phyloP scores from a whole-genome alignment of 2,888 invertebrate species.

The Beris morrisii region DNA sequence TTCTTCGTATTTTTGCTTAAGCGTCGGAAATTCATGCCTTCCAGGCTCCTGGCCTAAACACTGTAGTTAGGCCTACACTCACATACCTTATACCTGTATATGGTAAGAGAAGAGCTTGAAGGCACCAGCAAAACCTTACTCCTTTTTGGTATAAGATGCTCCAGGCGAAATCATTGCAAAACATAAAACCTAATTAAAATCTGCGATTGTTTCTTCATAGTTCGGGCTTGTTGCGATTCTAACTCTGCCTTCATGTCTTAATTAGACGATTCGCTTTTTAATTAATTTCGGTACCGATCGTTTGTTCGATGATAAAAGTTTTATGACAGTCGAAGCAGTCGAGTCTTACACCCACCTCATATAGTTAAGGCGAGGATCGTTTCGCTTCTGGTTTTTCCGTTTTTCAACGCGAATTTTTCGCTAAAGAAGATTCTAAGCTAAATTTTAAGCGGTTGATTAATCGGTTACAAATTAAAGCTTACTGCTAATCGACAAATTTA shows the following conservation, averaged over 20 bases:
- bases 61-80: conserved; percentile 20
- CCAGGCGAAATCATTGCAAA: conserved; percentile 18
- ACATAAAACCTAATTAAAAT: conserved; percentile 32
- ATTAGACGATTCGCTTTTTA: conserved; percentile 33
- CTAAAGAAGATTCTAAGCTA: too few relatives aligned
- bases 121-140: background rate
- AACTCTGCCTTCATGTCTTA: conserved; percentile 32
- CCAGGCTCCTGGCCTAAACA: conserved; percentile 1
- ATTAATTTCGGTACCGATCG: conserved; percentile 29
- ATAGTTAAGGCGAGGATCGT: background rate
- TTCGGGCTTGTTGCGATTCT: conserved; percentile 9
- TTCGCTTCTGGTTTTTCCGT: too few relatives aligned
- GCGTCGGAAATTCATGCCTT: conserved; percentile 23
- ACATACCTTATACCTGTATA: background rate
- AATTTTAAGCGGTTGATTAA: conserved; percentile 12
- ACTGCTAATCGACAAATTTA: conserved; percentile 2
- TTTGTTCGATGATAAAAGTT: conserved; percentile 20
- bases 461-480: conserved; percentile 24
- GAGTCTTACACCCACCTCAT: conserved; percentile 1
- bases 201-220: conserved; percentile 15
- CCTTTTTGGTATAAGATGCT: background rate
- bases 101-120: background rate
- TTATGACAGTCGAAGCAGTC: conserved; percentile 19
- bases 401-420: too few relatives aligned
- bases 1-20: conserved; percentile 25